These are phyloP conservation scores for Micromys minutus DNA, from an alignment of 2,113 vertebrate genomes.

Conservation along the genomic window DNA sequence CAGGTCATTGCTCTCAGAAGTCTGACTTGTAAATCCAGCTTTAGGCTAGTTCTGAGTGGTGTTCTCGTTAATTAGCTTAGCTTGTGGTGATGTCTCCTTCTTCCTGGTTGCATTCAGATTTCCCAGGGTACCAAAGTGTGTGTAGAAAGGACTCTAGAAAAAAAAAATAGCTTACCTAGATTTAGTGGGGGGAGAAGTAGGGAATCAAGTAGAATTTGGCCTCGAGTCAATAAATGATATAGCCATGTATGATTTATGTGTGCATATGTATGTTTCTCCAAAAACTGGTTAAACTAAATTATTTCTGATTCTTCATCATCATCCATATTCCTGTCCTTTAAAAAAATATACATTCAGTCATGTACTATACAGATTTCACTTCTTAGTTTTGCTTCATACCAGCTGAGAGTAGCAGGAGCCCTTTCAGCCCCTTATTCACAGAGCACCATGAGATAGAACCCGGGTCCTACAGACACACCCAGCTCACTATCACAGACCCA, in stretches of 20 bases:
- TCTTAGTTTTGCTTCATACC: not conserved
- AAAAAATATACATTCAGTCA: constrained; percentile 19
- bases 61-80: constrained; percentile 55
- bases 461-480: not conserved
- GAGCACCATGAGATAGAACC: not conserved
- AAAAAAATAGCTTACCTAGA: constrained; percentile 64
- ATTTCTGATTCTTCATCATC: constrained; percentile 8
- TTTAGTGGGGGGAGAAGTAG: constrained; percentile 51
- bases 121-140: constrained; percentile 35
- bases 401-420: not conserved
- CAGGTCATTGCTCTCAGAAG: not conserved
- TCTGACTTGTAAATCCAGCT: constrained; percentile 46
- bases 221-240: constrained; percentile 64
- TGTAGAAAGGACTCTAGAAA: constrained; percentile 65
- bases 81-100: constrained; percentile 31
- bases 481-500: constrained; percentile 21
- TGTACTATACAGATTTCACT: not conserved
- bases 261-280: constrained; percentile 58
- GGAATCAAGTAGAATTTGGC: constrained; percentile 73
- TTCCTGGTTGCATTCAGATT: constrained; percentile 17
- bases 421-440: not conserved
- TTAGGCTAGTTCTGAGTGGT: constrained; percentile 52
- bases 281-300: constrained; percentile 67
- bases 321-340: constrained; percentile 26
- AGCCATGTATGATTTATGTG: constrained; percentile 59